Percentiles rank a stretch among this genome's conserved stretches.
Conservation (phyloP, 2,888 invertebrate species). For the Blomia tropicalis region DNA sequence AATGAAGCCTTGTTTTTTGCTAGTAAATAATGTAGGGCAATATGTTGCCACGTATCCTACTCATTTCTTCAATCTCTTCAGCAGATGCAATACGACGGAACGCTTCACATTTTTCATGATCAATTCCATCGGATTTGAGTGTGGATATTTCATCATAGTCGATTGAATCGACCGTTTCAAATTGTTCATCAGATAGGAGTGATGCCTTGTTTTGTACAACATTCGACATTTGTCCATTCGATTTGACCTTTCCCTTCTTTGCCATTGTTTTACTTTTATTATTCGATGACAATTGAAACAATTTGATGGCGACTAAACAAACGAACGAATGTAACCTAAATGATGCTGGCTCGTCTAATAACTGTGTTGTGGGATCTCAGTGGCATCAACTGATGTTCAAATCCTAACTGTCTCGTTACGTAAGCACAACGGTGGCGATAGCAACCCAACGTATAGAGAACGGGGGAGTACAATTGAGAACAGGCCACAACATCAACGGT, state of each 20-base stretch:
- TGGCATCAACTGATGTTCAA: too few relatives aligned
- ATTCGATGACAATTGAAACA: background rate
- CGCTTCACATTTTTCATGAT: constrained; percentile 27
- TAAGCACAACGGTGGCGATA: too few relatives aligned
- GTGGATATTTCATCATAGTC: constrained; percentile 22
- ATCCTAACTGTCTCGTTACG: too few relatives aligned
- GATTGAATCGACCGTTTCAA: background rate
- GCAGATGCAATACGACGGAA: constrained; percentile 28
- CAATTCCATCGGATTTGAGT: background rate
- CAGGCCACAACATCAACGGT: background rate
- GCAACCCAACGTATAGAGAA: too few relatives aligned
- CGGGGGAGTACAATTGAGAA: background rate
- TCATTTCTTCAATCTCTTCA: constrained; percentile 29
- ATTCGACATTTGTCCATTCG: background rate
- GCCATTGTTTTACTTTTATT: background rate
- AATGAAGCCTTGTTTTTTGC: background rate
- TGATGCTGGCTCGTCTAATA: too few relatives aligned
- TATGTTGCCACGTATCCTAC: too few relatives aligned
- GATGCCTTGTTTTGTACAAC: constrained; percentile 4
- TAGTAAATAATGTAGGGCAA: too few relatives aligned
- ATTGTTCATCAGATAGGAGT: background rate
- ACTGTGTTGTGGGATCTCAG: too few relatives aligned
- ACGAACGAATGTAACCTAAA: too few relatives aligned
- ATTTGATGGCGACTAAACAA: background rate
- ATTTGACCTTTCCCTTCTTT: background rate